A percentile compares a stretch with the other conserved stretches of the same genome.
Evolutionary conservation across 1,140 invertebrate species (phyloP).

Genomic region (Zaprionus inermis): DNA sequence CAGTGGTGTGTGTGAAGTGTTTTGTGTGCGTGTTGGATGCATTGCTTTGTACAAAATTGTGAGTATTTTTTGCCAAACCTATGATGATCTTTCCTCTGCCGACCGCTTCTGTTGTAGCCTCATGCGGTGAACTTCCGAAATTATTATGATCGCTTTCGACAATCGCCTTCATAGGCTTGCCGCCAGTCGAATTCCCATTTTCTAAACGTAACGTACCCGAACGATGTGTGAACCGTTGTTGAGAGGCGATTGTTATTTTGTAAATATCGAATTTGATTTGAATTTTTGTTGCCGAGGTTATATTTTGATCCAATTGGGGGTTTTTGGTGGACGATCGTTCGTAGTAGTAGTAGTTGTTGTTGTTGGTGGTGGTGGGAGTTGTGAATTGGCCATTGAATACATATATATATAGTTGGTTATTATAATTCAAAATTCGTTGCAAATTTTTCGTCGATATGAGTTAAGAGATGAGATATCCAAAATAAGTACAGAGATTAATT

Average conservation of each 20-base stretch:
- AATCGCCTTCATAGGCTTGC: constrained; percentile 77
- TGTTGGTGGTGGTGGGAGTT: constrained; percentile 35
- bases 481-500: constrained; percentile 48
- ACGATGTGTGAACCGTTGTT: constrained; percentile 1
- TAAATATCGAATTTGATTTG: constrained; percentile 41
- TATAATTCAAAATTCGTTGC: constrained; percentile 34
- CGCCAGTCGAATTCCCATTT: constrained; percentile 44
- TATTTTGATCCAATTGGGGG: constrained; percentile 39
- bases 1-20: constrained; percentile 24
- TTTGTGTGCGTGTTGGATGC: constrained; percentile 55
- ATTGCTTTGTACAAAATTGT: constrained; percentile 68
- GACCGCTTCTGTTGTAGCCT: constrained; percentile 50
- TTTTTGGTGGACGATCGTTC: constrained; percentile 8
- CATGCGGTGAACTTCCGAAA: constrained; percentile 64
- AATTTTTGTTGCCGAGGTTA: constrained; percentile 10
- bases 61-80: constrained; percentile 81
- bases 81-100: constrained; percentile 83
- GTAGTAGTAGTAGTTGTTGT: constrained; percentile 23
- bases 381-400: constrained; percentile 46
- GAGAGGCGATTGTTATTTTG: constrained; percentile 27
- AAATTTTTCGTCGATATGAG: constrained; percentile 44
- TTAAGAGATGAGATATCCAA: constrained; percentile 60
- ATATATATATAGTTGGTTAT: constrained; percentile 31
- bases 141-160: constrained; percentile 77
- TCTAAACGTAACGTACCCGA: constrained; percentile 40